phyloP scores from a whole-genome alignment of 2,888 invertebrate genomes.

The Lithodes maja region DNA sequence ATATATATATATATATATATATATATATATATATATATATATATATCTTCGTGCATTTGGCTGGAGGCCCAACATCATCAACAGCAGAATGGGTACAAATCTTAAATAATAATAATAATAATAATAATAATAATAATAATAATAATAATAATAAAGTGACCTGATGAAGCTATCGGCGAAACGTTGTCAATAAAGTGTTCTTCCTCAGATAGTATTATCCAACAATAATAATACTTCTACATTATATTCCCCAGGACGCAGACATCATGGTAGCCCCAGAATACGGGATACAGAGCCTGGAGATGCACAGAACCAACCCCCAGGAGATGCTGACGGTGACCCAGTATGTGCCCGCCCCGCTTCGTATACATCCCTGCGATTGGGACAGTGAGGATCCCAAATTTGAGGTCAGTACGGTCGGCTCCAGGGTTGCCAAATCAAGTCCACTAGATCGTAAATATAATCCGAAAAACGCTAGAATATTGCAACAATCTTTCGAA shows the following conservation, averaged over 20 bases:
- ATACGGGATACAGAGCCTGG: constrained; percentile 73
- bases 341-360: constrained; percentile 61
- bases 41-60: too few species aligned
- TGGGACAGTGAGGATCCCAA: constrained; percentile 9
- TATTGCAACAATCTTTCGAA: too few species aligned
- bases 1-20: too few species aligned
- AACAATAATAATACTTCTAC: neutral
- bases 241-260: constrained; percentile 72
- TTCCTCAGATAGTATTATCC: too few species aligned
- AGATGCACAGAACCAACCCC: constrained; percentile 70
- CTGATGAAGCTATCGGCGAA: neutral
- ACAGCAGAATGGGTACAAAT: too few species aligned
- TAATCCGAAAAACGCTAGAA: too few species aligned
- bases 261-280: constrained; percentile 75
- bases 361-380: constrained; percentile 34
- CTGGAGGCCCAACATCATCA: too few species aligned
- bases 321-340: constrained; percentile 70
- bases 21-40: too few species aligned
- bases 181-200: too few species aligned
- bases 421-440: too few species aligned
- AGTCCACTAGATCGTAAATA: too few species aligned
- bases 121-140: neutral
- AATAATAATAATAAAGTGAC: neutral
- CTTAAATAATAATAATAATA: neutral
- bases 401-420: constrained; percentile 23